A percentile compares a stretch with the other conserved stretches of the same genome.
phyloP scores from a whole-genome alignment of 2,888 invertebrate genomes.

The Dryomyza anilis region DNA sequence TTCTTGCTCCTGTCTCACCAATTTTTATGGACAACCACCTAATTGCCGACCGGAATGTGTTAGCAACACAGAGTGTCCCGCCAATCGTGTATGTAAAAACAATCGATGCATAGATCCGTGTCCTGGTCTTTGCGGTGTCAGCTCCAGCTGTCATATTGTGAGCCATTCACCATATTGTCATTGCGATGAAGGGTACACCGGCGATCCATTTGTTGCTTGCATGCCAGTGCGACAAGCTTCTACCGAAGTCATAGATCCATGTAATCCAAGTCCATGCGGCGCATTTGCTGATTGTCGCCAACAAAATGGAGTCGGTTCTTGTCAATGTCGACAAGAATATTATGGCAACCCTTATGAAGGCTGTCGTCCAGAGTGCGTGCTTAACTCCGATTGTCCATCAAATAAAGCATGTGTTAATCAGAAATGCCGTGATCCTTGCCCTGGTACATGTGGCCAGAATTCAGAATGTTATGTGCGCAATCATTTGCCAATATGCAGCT shows the following conservation, averaged over 20 bases:
- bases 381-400: constrained; percentile 74
- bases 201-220: constrained; percentile 62
- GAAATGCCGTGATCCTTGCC: constrained; percentile 79
- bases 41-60: constrained; percentile 77
- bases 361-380: constrained; percentile 75
- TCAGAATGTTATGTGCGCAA: constrained; percentile 76
- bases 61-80: constrained; percentile 75
- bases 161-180: constrained; percentile 81
- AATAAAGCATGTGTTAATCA: constrained; percentile 73
- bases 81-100: constrained; percentile 72
- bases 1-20: constrained; percentile 74
- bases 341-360: constrained; percentile 79
- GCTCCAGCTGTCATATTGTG: constrained; percentile 75
- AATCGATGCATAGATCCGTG: constrained; percentile 79
- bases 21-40: constrained; percentile 73
- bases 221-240: constrained; percentile 60
- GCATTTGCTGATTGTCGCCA: constrained; percentile 75
- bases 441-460: constrained; percentile 76
- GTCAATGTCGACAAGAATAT: constrained; percentile 73
- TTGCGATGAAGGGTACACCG: constrained; percentile 64
- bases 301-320: constrained; percentile 70
- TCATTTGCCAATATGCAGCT: constrained; percentile 73
- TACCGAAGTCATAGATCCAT: constrained; percentile 65
- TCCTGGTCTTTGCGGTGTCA: constrained; percentile 72
- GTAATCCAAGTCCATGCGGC: constrained; percentile 82